These are phyloP conservation scores for Scatophagus argus DNA, from an alignment of 2,113 vertebrate species.

Conservation along the genomic window DNA sequence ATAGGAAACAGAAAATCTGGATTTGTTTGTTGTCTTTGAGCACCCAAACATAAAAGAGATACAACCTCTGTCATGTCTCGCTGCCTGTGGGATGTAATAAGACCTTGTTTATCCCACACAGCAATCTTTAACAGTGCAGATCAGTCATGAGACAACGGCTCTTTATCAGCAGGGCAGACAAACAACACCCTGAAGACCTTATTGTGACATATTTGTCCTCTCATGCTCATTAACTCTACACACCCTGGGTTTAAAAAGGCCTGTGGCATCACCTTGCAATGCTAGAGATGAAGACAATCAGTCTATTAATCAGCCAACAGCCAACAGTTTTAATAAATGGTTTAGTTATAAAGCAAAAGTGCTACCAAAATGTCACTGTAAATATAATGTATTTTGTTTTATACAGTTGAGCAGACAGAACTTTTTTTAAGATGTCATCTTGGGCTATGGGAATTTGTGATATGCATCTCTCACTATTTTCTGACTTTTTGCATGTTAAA, in stretches of 20 bases:
- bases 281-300: not conserved
- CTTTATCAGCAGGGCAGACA: constrained; percentile 36
- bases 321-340: not conserved
- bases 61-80: not conserved
- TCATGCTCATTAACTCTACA: not conserved
- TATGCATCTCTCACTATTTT: not conserved
- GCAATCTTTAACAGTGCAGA: constrained; percentile 8
- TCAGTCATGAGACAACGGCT: constrained; percentile 46
- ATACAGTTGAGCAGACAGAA: not conserved
- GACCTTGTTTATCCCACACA: constrained; percentile 22
- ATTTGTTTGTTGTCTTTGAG: constrained; percentile 50
- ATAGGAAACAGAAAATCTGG: constrained; percentile 54
- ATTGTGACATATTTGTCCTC: constrained; percentile 9
- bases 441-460: not conserved
- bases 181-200: constrained; percentile 48
- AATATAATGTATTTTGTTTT: not conserved
- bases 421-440: not conserved
- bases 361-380: not conserved
- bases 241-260: constrained; percentile 3
- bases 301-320: not conserved
- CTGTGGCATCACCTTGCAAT: not conserved
- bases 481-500: not conserved
- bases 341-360: not conserved
- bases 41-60: not conserved
- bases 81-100: constrained; percentile 30